Evolutionary conservation across 1,140 invertebrate species (phyloP), one percentile per base, ranked within the genome.

Genomic region (Lucilia sericata): DNA sequence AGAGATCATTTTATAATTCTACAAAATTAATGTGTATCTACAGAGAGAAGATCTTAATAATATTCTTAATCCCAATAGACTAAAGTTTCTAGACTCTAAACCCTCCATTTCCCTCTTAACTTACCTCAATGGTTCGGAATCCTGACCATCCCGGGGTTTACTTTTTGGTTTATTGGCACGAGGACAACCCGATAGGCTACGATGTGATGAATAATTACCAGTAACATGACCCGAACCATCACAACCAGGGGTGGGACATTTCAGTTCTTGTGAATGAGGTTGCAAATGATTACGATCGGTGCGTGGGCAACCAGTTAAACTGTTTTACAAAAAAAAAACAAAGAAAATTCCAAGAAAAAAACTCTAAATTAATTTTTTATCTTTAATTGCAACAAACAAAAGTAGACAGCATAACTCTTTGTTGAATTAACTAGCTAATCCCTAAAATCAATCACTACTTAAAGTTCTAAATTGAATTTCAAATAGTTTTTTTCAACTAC

Each of bases 211-310:
- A 88, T 97, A 97, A 91, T 97, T 97, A 76, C 96, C 96, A 9
- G 96, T 97, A 1, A 97, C 95, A 90, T 97, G 96, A 47, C 96
- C 96, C 4, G 95, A 96, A 75, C 95, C 95, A 91, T 96, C 96
- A 91, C 96, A 98, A 36, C 96, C 96, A n/a, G 96, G 95, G 17
- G 97, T 97, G 2, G 97, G 97, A 91, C 97, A 98, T 92, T 97
- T 97, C 74, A 97, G 91, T 89, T 96, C 95, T 90, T 96, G 95
- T 12, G 95, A 95, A 86, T 96, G 95, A 25, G 94, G 94, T 86
- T 95, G 95, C 83, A 96, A 93, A 90, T 95, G 94, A 19, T 94
- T 93, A 84, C 95, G 93, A 89, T 96, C 96, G 21, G 94, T 94
- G 86, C 95, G 92, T 82, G 95, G 95, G 90, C 95, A 96, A 82